These are phyloP conservation scores for Batillaria attramentaria DNA, from an alignment of 1,140 invertebrate genomes.

Conservation along the genomic window DNA sequence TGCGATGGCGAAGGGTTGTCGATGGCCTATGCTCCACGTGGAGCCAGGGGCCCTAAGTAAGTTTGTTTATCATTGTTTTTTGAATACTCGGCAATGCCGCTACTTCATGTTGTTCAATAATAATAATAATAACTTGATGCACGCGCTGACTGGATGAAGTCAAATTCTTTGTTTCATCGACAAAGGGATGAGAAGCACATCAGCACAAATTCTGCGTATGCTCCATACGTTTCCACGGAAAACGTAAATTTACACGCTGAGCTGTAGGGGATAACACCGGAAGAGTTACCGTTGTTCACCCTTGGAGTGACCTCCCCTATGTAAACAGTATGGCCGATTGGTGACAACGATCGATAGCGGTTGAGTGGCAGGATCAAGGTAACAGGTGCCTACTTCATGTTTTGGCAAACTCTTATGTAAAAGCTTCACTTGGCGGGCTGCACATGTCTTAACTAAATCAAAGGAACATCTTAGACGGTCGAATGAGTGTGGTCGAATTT, in stretches of 20 bases:
- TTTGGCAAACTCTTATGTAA: not conserved
- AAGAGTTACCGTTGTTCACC: conserved; percentile 28
- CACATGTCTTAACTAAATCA: no score
- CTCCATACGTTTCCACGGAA: no score
- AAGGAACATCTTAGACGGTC: not conserved
- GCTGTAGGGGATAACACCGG: not conserved
- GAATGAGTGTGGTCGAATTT: no score
- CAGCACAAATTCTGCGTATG: not conserved
- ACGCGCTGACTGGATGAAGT: no score
- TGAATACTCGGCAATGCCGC: no score
- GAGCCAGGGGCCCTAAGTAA: no score
- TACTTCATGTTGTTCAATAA: no score
- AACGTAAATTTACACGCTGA: not conserved
- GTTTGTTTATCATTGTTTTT: no score
- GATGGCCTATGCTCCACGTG: no score
- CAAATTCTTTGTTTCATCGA: no score
- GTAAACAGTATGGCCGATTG: conserved; percentile 31
- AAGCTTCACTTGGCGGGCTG: not conserved
- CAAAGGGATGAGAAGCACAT: not conserved
- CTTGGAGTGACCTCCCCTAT: conserved; percentile 25
- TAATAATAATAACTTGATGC: no score
- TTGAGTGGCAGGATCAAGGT: not conserved
- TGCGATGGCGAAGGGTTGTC: no score
- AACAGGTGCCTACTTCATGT: not conserved
- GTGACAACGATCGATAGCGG: conserved; percentile 30